Evolutionary conservation across 2,797 vertebrate genomes (phyloP).

Genomic region (Phyllotis vaccarum): DNA sequence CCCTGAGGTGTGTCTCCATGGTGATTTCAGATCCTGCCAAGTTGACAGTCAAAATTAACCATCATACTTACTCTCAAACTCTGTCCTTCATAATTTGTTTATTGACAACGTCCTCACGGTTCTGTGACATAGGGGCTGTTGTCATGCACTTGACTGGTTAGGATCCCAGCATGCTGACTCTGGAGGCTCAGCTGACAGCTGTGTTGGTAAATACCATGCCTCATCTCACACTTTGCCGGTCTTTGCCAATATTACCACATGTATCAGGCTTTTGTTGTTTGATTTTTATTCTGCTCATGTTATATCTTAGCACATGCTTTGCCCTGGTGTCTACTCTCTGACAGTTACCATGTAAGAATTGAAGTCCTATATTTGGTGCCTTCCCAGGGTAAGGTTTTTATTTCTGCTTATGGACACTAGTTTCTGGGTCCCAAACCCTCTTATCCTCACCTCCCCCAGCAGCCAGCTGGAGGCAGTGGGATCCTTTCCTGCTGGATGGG

Average conservation of each 20-base stretch:
- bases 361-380: neutral
- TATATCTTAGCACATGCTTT: fast-evolving
- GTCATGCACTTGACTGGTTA: fast-evolving
- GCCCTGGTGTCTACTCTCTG: neutral
- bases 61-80: neutral
- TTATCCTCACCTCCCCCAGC: neutral
- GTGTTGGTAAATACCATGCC: no score
- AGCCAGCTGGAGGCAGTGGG: neutral
- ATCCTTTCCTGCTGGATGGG: neutral
- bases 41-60: neutral
- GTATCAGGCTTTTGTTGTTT: neutral
- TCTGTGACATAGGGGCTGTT: neutral
- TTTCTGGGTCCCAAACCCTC: neutral
- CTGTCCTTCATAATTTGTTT: neutral
- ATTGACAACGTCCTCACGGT: neutral
- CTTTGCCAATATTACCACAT: neutral
- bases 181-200: neutral
- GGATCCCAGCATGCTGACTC: neutral
- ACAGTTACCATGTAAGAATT: neutral
- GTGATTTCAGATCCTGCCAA: neutral
- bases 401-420: neutral
- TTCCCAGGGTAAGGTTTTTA: neutral
- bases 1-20: neutral
- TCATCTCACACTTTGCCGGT: neutral
- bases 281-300: neutral